Conservation (phyloP, 2,888 invertebrate species). For the Hyppa rectilinea region DNA sequence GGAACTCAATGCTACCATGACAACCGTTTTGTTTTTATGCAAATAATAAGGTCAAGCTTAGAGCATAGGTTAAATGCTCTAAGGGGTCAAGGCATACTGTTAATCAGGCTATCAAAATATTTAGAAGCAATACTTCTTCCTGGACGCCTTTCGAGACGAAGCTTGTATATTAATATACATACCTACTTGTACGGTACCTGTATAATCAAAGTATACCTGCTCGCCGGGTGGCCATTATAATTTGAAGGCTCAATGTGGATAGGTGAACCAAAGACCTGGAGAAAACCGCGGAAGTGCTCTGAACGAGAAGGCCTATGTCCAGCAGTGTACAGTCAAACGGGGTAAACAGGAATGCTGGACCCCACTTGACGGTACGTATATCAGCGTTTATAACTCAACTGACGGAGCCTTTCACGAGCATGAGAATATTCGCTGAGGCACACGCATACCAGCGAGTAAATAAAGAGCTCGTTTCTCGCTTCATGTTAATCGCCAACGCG, state of each 20-base stretch:
- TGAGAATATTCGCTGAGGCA: too few species aligned
- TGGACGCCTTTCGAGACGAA: neutral
- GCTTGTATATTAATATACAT: neutral
- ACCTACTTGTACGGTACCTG: neutral
- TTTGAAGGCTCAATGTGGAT: neutral
- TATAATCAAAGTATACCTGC: neutral
- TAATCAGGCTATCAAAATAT: neutral
- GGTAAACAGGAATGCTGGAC: too few species aligned
- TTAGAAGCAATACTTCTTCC: neutral
- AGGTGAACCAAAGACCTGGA: neutral
- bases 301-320: neutral
- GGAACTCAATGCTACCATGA: slow-evolving; percentile 51
- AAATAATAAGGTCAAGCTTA: too few species aligned
- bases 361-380: too few species aligned
- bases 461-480: neutral
- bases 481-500: neutral
- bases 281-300: neutral
- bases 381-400: too few species aligned
- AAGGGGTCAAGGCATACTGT: neutral
- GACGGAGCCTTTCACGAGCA: too few species aligned
- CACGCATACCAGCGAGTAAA: neutral
- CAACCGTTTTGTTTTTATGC: slow-evolving; percentile 37
- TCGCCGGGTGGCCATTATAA: neutral
- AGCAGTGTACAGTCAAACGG: too few species aligned
- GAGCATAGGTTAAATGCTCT: neutral